A percentile compares a stretch with the other conserved stretches of the same genome.
phyloP scores from a whole-genome alignment of 2,797 vertebrate species.

The Sebastes hubbsi region DNA sequence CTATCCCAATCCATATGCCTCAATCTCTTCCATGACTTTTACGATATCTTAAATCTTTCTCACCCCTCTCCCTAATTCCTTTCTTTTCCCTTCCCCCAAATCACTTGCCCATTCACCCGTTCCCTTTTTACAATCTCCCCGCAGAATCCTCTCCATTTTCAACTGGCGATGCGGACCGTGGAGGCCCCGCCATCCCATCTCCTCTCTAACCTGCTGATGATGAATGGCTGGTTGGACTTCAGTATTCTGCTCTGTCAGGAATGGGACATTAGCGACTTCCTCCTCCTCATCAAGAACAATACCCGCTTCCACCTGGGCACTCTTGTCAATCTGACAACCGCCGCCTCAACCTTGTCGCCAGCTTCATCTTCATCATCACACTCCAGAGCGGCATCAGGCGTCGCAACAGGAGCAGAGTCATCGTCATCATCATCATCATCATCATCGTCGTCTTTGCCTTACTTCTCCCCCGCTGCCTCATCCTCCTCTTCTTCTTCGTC shows the following conservation, averaged over 20 bases:
- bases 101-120: background rate
- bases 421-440: constrained; percentile 48
- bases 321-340: constrained; percentile 89
- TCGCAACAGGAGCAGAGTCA: constrained; percentile 37
- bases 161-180: constrained; percentile 89
- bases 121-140: constrained; percentile 12
- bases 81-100: background rate
- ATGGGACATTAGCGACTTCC: constrained; percentile 92
- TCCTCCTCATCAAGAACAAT: constrained; percentile 89
- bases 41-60: background rate
- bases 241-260: constrained; percentile 94
- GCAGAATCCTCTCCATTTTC: constrained; percentile 96
- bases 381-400: constrained; percentile 26
- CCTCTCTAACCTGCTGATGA: constrained; percentile 91
- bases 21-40: background rate
- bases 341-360: background rate
- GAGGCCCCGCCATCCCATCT: constrained; percentile 85
- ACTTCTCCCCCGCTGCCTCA: constrained; percentile 37
- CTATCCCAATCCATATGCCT: background rate
- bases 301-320: constrained; percentile 91
- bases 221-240: constrained; percentile 98
- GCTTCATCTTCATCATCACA: constrained; percentile 42
- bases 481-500: constrained; percentile 39
- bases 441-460: constrained; percentile 57
- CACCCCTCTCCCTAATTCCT: background rate